Evolutionary conservation across 2,888 invertebrate species (phyloP), one percentile per base, ranked within the genome.

Genomic region (Ptychoptera contaminata): DNA sequence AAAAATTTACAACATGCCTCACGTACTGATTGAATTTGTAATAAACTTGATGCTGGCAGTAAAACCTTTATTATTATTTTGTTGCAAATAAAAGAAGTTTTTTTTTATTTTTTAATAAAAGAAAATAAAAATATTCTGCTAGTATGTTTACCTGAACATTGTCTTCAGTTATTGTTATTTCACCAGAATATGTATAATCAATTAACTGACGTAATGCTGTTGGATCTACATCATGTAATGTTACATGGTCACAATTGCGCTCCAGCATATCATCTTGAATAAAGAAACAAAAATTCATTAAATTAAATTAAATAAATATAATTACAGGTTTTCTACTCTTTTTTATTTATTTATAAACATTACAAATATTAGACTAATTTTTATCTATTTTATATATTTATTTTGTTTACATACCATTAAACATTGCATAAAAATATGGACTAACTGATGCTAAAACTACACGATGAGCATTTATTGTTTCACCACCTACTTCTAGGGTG

Each of bases 1-100:
- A 84, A 67, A 62, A 82, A 83, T 55, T 76, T 76, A 60, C 82
- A 81, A 59, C 82, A 84, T 0, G 82, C 82, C 53, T 79, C 79
- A 34, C 77, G 61, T 16, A 79, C 78, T 43, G 74, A 73, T 52
- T 72, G 70, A 59, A 79, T 77, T 63, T 83, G 82, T 49, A 82
- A 68, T 52, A 82, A 68, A 54, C 79, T 78, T 41, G 82, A 82
- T 10, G 82, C 82, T 14, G 82, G 81, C 51, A 84, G 64, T 46
- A 83, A 61, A 11, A 70, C 69, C 67, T 45, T 11, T 32, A 7
- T 7, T 11, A 14, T 8, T 37, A 43, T 11, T 12, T 16, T 23
- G 10, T 10, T 9, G 10, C 10, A 29, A 16, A 30, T 41, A 16
- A 7, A 35, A 32, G 16, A 32, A 32, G 8, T 32, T 11, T n/a